A percentile compares a stretch with the other conserved stretches of the same genome.
phyloP scores from a whole-genome alignment of 2,113 vertebrate genomes.

The Leptobrachium leishanense region DNA sequence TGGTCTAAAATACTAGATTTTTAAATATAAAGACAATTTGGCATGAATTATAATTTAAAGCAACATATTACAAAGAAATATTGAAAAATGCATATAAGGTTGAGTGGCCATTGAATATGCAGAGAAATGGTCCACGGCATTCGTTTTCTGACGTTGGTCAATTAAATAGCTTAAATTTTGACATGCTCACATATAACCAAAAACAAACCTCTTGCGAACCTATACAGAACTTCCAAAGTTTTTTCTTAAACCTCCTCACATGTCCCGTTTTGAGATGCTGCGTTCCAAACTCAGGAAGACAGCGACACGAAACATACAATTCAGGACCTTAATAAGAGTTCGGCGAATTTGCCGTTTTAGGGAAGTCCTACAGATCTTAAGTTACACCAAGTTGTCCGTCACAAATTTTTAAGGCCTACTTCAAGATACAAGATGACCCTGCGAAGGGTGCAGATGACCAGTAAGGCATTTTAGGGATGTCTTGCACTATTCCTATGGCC shows the following conservation, averaged over 20 bases:
- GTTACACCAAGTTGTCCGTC: slow-evolving; percentile 63
- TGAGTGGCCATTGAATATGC: not conserved
- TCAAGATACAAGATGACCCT: slow-evolving; percentile 65
- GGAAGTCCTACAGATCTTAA: slow-evolving; percentile 68
- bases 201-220: not conserved
- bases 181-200: too few relatives aligned
- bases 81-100: not conserved
- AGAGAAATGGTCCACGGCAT: not conserved
- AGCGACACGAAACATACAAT: slow-evolving; percentile 3
- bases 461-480: slow-evolving; percentile 70
- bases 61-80: not conserved
- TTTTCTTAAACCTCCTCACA: not conserved
- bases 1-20: not conserved
- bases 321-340: not conserved
- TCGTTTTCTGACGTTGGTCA: not conserved
- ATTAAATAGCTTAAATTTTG: not conserved
- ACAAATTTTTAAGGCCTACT: slow-evolving; percentile 73
- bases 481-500: slow-evolving; percentile 66
- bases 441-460: slow-evolving; percentile 56
- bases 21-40: slow-evolving; percentile 4
- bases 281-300: not conserved
- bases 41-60: not conserved
- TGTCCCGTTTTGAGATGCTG: not conserved
- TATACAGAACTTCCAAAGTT: not conserved
- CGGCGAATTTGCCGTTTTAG: slow-evolving; percentile 12